phyloP scores from a whole-genome alignment of 2,113 vertebrate genomes.

The Daboia siamensis region DNA sequence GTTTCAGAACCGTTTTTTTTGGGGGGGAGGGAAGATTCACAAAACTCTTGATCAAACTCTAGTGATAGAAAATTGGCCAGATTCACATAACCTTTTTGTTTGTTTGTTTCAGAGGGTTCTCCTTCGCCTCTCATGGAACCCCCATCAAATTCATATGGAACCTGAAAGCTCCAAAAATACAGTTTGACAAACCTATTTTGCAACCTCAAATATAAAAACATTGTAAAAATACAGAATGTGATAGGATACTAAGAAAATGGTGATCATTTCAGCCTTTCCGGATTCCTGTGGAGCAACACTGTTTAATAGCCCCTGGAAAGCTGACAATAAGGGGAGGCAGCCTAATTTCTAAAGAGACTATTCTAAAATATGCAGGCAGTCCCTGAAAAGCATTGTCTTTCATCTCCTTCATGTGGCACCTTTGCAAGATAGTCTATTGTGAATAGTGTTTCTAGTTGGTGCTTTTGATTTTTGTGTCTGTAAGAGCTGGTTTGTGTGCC shows the following conservation, averaged over 20 bases:
- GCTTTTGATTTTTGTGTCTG: not conserved
- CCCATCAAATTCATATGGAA: not conserved
- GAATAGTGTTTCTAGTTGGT: not conserved
- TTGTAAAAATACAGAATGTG: not conserved
- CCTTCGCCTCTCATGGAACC: not conserved
- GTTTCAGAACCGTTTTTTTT: not conserved
- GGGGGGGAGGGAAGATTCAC: too few relatives aligned
- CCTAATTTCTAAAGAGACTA: not conserved
- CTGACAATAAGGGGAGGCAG: not conserved
- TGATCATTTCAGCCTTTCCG: not conserved
- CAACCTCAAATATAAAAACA: not conserved
- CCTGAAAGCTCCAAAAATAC: not conserved
- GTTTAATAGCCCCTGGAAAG: not conserved
- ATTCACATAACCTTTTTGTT: not conserved
- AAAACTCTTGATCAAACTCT: not conserved
- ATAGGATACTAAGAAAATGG: not conserved
- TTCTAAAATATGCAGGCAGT: not conserved
- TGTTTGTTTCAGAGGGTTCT: not conserved
- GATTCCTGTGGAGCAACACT: not conserved
- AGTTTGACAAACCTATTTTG: not conserved
- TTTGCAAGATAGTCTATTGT: not conserved
- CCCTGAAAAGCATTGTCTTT: not conserved
- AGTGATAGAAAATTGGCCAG: not conserved
- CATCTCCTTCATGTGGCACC: not conserved
- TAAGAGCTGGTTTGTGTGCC: not conserved